phyloP scores from a whole-genome alignment of 37 sponge, comb jelly and placozoan species.

The Theonella swinhoei region DNA sequence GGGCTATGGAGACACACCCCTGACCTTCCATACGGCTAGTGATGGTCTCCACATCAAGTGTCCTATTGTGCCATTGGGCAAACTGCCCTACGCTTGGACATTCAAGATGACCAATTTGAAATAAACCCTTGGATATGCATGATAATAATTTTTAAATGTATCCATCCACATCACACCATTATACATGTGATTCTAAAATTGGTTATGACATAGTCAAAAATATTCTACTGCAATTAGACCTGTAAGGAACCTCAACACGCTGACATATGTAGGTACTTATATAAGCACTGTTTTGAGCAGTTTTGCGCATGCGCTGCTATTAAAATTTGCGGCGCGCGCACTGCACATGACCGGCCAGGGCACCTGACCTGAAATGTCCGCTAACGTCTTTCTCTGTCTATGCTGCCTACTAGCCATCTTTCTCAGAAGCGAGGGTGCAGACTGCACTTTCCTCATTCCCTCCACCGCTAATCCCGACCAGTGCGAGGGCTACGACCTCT shows the following conservation, averaged over 20 bases:
- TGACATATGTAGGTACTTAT: neutral
- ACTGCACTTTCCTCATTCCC: slow-evolving; percentile 43
- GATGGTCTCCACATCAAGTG: slow-evolving; percentile 41
- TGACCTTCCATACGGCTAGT: neutral
- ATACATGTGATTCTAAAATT: too few relatives aligned
- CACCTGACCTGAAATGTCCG: too few relatives aligned
- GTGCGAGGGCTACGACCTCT: slow-evolving; percentile 47
- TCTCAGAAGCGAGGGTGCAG: neutral
- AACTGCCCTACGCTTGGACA: slow-evolving; percentile 36
- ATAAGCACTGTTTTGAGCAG: neutral
- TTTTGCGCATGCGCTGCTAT: too few relatives aligned
- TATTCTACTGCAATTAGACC: neutral
- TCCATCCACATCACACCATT: neutral
- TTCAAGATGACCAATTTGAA: slow-evolving; percentile 37
- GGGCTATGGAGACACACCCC: slow-evolving; percentile 22
- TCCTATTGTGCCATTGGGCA: slow-evolving; percentile 19
- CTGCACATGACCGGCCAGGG: too few relatives aligned
- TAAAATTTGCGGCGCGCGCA: too few relatives aligned
- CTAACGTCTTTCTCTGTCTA: neutral
- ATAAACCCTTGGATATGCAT: too few relatives aligned
- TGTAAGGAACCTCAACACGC: neutral
- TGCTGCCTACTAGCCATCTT: neutral
- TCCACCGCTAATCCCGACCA: slow-evolving; percentile 8
- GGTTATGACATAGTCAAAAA: too few relatives aligned
- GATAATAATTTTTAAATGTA: too few relatives aligned